Evolutionary conservation across 1,140 invertebrate species (phyloP).

Genomic region (Drosophila novamexicana): DNA sequence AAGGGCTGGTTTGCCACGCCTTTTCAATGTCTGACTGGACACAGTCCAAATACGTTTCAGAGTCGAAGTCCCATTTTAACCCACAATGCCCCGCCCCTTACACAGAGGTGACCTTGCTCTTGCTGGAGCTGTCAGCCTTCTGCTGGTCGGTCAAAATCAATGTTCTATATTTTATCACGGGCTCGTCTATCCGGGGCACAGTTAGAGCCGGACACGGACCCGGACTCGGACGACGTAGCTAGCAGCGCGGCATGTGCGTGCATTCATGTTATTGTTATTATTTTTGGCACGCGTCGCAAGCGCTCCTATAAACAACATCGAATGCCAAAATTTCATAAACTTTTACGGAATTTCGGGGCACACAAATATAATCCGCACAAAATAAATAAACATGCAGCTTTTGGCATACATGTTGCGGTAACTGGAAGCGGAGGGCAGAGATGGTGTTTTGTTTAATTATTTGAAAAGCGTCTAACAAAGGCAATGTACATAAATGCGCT

Average conservation of each 20-base stretch:
- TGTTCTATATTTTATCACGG: slow-evolving; percentile 65
- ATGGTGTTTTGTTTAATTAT: background rate
- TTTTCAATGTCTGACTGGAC: slow-evolving; percentile 22
- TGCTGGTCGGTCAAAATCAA: slow-evolving; percentile 66
- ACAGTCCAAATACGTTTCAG: slow-evolving; percentile 9
- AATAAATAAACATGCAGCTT: slow-evolving; percentile 63
- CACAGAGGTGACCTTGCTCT: slow-evolving; percentile 29
- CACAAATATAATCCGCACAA: slow-evolving; percentile 48
- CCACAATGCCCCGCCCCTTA: background rate
- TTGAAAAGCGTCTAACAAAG: slow-evolving; percentile 15
- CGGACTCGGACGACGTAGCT: background rate
- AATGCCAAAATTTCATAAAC: slow-evolving; percentile 68
- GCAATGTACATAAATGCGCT: background rate
- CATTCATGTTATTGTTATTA: slow-evolving; percentile 66
- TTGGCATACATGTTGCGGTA: slow-evolving; percentile 17
- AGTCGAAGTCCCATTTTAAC: background rate
- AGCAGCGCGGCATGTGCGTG: slow-evolving; percentile 28
- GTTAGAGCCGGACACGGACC: slow-evolving; percentile 2
- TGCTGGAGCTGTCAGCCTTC: slow-evolving; percentile 6
- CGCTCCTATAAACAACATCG: slow-evolving; percentile 65
- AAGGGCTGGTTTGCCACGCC: slow-evolving; percentile 41
- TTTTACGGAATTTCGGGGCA: slow-evolving; percentile 60
- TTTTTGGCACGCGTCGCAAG: slow-evolving; percentile 77
- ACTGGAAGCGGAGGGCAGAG: background rate
- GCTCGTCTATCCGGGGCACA: slow-evolving; percentile 7